These are phyloP conservation scores for Proteles cristata DNA, from an alignment of 2,113 vertebrate genomes.

Conservation along the genomic window DNA sequence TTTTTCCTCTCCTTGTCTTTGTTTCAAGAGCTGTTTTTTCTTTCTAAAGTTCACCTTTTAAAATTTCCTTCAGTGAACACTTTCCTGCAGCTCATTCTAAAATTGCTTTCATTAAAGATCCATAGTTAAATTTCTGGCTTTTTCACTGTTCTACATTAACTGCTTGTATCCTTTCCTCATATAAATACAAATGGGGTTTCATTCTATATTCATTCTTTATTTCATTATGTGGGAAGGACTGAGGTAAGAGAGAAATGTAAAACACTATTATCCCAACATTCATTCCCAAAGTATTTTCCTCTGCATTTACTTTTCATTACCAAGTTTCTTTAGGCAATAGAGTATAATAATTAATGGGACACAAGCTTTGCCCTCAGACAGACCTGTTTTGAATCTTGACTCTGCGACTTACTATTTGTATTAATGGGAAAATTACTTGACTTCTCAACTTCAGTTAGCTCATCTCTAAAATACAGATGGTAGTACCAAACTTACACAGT, in stretches of 20 bases:
- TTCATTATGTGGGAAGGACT: not conserved
- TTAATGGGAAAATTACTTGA: conserved; percentile 5
- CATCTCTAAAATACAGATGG: conserved; percentile 11
- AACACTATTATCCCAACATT: not conserved
- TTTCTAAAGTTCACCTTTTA: not conserved
- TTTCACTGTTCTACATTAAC: not conserved
- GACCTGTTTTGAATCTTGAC: not conserved
- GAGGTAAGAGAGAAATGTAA: not conserved
- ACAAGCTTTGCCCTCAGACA: not conserved
- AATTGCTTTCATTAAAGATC: not conserved
- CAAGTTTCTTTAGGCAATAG: not conserved
- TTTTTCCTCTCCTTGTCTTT: not conserved
- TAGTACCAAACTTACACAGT: not conserved
- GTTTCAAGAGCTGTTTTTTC: not conserved
- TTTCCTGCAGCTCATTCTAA: conserved; percentile 12
- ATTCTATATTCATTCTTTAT: not conserved
- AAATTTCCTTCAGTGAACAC: not conserved
- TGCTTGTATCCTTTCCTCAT: not conserved
- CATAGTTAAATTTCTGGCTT: not conserved
- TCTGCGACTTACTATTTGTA: not conserved
- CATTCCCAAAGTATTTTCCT: not conserved
- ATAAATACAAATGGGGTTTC: not conserved
- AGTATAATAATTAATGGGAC: conserved; percentile 18
- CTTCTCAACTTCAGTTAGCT: not conserved
- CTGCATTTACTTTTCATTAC: not conserved